phyloP scores from a whole-genome alignment of 2,797 vertebrate species.

The Tokudaia muenninki region DNA sequence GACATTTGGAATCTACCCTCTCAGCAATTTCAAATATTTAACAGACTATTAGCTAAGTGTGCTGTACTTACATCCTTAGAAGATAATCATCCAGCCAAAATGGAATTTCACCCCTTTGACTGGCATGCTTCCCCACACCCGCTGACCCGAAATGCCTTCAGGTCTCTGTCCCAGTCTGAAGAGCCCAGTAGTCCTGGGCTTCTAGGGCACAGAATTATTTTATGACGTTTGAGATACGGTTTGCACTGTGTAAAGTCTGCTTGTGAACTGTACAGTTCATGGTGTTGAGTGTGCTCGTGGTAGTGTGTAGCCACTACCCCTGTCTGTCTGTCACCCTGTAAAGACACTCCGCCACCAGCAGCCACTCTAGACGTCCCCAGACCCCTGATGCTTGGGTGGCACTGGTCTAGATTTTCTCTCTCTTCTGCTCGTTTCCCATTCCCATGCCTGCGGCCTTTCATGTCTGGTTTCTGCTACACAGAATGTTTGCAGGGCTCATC shows the following conservation, averaged over 20 bases:
- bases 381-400: not conserved
- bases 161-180: not conserved
- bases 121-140: not conserved
- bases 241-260: not conserved
- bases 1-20: not conserved
- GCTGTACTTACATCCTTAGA: not conserved
- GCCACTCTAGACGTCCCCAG: not conserved
- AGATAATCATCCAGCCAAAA: not conserved
- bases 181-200: not conserved
- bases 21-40: not conserved
- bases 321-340: not conserved
- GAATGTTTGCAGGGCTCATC: not conserved
- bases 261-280: not conserved
- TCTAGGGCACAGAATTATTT: not conserved
- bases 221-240: not conserved
- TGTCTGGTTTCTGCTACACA: not conserved
- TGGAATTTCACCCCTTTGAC: not conserved
- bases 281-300: constrained; percentile 4
- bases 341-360: not conserved
- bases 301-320: not conserved
- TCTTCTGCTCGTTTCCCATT: not conserved
- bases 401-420: not conserved
- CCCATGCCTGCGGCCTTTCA: not conserved
- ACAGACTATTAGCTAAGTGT: not conserved
- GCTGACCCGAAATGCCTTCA: not conserved